Conservation (phyloP, 2,888 invertebrate genomes). For the Apeira syringaria region DNA sequence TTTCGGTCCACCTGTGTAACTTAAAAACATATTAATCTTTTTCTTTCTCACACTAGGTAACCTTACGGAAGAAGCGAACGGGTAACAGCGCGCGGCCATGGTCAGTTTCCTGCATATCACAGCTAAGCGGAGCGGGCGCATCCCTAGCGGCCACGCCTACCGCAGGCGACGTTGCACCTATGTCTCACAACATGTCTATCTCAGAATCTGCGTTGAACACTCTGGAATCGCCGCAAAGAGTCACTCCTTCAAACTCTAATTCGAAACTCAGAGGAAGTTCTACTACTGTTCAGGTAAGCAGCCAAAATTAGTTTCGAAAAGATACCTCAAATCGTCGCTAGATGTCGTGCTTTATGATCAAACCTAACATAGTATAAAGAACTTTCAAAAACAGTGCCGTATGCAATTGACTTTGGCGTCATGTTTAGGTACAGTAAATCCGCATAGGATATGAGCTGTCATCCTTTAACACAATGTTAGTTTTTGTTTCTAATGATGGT, state of each 20-base stretch:
- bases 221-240: conserved; percentile 81
- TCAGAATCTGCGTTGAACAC: conserved; percentile 95
- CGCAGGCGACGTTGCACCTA: conserved; percentile 57
- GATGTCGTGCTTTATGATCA: background rate
- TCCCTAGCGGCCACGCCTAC: conserved; percentile 72
- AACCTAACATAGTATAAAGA: too few species aligned
- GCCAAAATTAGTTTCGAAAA: background rate
- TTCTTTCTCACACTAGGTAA: conserved; percentile 40
- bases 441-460: too few species aligned
- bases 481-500: too few species aligned
- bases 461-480: too few species aligned
- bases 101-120: conserved; percentile 94
- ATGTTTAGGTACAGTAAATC: too few species aligned
- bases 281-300: conserved; percentile 72
- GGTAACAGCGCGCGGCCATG: conserved; percentile 88
- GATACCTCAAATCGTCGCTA: background rate
- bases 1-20: too few species aligned
- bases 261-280: conserved; percentile 75
- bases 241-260: conserved; percentile 68
- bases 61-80: conserved; percentile 84
- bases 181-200: conserved; percentile 89
- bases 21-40: too few species aligned
- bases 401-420: too few species aligned
- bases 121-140: conserved; percentile 82
- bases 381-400: too few species aligned